phyloP scores from a whole-genome alignment of 2,888 invertebrate genomes.

The Cryptophagus acutangulus region DNA sequence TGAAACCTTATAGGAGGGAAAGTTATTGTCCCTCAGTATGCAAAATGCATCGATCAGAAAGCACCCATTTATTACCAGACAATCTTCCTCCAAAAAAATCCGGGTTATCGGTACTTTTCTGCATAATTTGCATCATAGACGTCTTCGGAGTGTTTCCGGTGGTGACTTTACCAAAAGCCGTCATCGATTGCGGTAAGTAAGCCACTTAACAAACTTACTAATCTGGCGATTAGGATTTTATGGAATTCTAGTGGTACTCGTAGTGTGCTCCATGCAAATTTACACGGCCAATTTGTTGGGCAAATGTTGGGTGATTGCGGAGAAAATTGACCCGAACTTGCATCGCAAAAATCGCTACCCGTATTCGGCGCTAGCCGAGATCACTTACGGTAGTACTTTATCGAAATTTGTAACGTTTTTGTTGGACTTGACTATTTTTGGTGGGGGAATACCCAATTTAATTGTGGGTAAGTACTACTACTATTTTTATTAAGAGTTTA shows the following conservation, averaged over 20 bases:
- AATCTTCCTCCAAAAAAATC: too few relatives aligned
- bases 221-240: slow-evolving; percentile 54
- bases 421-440: slow-evolving; percentile 70
- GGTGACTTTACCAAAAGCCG: slow-evolving; percentile 67
- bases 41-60: too few relatives aligned
- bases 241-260: slow-evolving; percentile 63
- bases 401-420: slow-evolving; percentile 63
- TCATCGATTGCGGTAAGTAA: slow-evolving; percentile 67
- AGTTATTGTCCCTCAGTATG: too few relatives aligned
- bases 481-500: not conserved
- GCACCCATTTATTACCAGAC: too few relatives aligned
- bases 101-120: slow-evolving; percentile 64
- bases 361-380: slow-evolving; percentile 76
- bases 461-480: slow-evolving; percentile 59
- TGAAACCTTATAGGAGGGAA: too few relatives aligned
- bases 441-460: slow-evolving; percentile 73
- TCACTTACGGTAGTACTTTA: slow-evolving; percentile 64
- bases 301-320: slow-evolving; percentile 76
- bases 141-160: slow-evolving; percentile 81
- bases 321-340: slow-evolving; percentile 60
- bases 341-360: slow-evolving; percentile 60
- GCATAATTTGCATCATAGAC: slow-evolving; percentile 72
- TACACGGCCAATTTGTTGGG: slow-evolving; percentile 79
- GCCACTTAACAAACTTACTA: not conserved
- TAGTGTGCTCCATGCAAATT: slow-evolving; percentile 66